A percentile compares a stretch with the other conserved stretches of the same genome.
These are phyloP conservation scores for Dysidea cf. avara DNA, from an alignment of 37 sponge, comb jelly and placozoan species.

Conservation along the genomic window DNA sequence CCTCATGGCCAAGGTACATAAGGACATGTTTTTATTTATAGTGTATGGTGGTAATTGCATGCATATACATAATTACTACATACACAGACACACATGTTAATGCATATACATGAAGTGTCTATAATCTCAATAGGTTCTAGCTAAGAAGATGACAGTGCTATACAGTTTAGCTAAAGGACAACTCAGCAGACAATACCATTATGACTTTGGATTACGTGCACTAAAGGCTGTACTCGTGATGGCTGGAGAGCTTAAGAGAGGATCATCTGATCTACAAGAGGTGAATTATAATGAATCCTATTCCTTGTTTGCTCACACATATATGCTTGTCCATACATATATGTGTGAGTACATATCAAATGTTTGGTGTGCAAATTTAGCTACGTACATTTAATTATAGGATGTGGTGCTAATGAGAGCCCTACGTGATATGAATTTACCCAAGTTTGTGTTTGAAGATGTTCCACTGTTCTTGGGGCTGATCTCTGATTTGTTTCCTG, in stretches of 20 bases:
- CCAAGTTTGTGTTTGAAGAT: constrained; percentile 99
- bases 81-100: constrained; percentile 1
- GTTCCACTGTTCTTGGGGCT: constrained; percentile 98
- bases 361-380: too few relatives aligned
- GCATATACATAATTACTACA: background rate
- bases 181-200: constrained; percentile 96
- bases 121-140: constrained; percentile 60
- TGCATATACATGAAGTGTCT: background rate
- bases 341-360: background rate
- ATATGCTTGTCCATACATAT: background rate
- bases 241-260: constrained; percentile 99
- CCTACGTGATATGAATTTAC: constrained; percentile 99
- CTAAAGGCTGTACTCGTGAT: constrained; percentile 99
- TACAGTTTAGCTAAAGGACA: constrained; percentile 97
- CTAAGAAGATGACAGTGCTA: constrained; percentile 99
- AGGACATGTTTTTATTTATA: too few relatives aligned
- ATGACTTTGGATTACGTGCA: constrained; percentile 99
- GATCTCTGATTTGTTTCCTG: constrained; percentile 98
- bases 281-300: too few relatives aligned
- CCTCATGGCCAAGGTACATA: constrained; percentile 88
- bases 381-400: constrained; percentile 35
- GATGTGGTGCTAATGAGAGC: constrained; percentile 99
- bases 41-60: background rate
- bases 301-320: background rate
- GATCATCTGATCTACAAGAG: constrained; percentile 91